Evolutionary conservation across 1,140 invertebrate species (phyloP).

Genomic region (Brachionus rubens): DNA sequence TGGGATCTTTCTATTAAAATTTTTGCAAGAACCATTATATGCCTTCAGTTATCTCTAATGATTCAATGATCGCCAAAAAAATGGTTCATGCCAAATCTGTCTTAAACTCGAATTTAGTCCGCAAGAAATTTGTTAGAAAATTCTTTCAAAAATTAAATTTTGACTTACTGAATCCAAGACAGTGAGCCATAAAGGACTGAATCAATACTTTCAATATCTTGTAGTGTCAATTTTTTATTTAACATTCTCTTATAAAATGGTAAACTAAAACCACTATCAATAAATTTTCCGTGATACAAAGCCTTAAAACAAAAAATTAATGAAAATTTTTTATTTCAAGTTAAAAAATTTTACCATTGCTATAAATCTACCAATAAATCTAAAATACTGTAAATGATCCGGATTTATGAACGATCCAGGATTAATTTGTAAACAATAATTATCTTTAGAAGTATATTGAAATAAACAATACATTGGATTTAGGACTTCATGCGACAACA

Average conservation of each 20-base stretch:
- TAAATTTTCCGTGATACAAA: constrained; percentile 92
- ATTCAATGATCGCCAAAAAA: too few relatives aligned
- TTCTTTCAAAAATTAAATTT: neutral
- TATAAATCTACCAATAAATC: constrained; percentile 93
- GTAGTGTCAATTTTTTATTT: constrained; percentile 82
- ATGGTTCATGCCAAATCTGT: too few relatives aligned
- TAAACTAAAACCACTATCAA: constrained; percentile 96
- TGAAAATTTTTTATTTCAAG: constrained; percentile 62
- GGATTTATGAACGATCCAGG: constrained; percentile 95
- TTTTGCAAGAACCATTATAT: too few relatives aligned
- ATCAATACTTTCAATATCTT: constrained; percentile 96
- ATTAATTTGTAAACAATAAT: constrained; percentile 98
- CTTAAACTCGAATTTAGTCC: too few relatives aligned
- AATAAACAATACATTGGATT: constrained; percentile 98
- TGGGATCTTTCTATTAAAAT: too few relatives aligned
- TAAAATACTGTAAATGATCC: constrained; percentile 94
- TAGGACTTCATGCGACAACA: constrained; percentile 98
- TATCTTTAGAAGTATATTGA: constrained; percentile 99
- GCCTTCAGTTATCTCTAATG: too few relatives aligned
- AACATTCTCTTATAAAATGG: constrained; percentile 99
- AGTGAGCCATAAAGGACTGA: constrained; percentile 96
- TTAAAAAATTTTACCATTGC: constrained; percentile 54
- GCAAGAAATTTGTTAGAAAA: constrained; percentile 60
- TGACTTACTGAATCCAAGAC: constrained; percentile 79
- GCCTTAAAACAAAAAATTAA: constrained; percentile 73